Base-by-base conservation (phyloP, 1,140 invertebrate genomes). In the Tribolium madens region DNA sequence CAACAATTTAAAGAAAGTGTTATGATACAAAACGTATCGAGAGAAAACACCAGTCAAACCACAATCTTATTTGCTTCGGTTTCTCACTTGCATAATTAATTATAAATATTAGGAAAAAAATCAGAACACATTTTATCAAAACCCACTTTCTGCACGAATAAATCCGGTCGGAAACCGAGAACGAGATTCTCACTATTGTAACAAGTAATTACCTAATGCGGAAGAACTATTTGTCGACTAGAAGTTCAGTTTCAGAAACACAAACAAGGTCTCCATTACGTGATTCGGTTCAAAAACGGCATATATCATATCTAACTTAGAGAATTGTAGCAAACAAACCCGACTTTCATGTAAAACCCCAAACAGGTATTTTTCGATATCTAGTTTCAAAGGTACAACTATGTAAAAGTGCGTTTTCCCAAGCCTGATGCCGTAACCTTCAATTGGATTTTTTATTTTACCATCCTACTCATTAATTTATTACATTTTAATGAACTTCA, bases 121-220 rank as follows among this genome's bases (percentile, higher is more conserved):
- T 42, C 0, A n/a, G 36, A 42, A 42, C 36, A 42, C 36, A 7
- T 42, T 42, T 42, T 42, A 42, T 42, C 36, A 42, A 42, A 42
- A 10, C 36, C 36, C n/a, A 42, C 36, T 42, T 42, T 42, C 36
- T 10, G 36, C 36, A 10, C 36, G 36, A 42, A 42, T 42, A 57
- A 18, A 57, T 57, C 17, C 17, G 48, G 48, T 50, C 15, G 12
- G 15, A 18, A 15, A 57, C 17, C 1, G 1, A 50, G 15, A 13
- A 50, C 48, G 13, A 57, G 17, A n/a, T 57, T 18, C 52, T 18
- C 52, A 57, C 15, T 42, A n/a, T 42, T 42, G 36, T 42, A 42
- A 26, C 46, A 47, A 15, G 17, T 57, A 57, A 57, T 57, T 57
- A 57, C 52, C 17, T 57, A 57, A 57, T 57, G 17, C 52, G 52